These are phyloP conservation scores for Coilia nasus DNA, from an alignment of 2,797 vertebrate genomes.

Conservation along the genomic window DNA sequence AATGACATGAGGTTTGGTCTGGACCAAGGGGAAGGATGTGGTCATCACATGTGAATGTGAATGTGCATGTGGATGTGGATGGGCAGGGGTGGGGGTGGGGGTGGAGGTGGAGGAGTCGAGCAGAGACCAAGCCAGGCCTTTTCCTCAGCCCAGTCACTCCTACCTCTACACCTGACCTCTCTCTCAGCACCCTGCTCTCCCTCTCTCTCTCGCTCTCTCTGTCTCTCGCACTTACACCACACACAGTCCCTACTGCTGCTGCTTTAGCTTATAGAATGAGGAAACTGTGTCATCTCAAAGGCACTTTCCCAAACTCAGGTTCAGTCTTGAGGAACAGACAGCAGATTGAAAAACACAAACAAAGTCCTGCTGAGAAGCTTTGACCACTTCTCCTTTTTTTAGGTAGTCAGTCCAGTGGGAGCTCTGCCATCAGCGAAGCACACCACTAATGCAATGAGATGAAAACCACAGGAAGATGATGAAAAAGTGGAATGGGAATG, in stretches of 20 bases:
- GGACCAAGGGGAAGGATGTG: not conserved
- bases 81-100: not conserved
- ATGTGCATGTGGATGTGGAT: not conserved
- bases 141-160: not conserved
- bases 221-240: not conserved
- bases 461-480: not conserved
- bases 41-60: not conserved
- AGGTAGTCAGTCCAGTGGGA: conserved; percentile 54
- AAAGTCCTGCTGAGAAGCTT: conserved; percentile 48
- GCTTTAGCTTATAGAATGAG: conserved; percentile 36
- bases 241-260: conserved; percentile 23
- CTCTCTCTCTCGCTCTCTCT: not conserved
- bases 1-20: conserved; percentile 37
- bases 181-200: not conserved
- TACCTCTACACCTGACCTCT: not conserved
- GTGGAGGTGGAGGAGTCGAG: conserved; percentile 29
- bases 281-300: conserved; percentile 66
- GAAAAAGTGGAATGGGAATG: not conserved
- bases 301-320: conserved; percentile 76
- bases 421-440: conserved; percentile 44
- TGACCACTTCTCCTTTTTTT: conserved; percentile 34
- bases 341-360: conserved; percentile 62
- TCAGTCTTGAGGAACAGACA: conserved; percentile 61
- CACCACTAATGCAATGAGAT: conserved; percentile 2
- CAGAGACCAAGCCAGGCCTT: conserved; percentile 25